Evolutionary conservation across 2,113 vertebrate genomes (phyloP), one percentile per base, ranked within the genome.

Genomic region (Syngnathus floridae): DNA sequence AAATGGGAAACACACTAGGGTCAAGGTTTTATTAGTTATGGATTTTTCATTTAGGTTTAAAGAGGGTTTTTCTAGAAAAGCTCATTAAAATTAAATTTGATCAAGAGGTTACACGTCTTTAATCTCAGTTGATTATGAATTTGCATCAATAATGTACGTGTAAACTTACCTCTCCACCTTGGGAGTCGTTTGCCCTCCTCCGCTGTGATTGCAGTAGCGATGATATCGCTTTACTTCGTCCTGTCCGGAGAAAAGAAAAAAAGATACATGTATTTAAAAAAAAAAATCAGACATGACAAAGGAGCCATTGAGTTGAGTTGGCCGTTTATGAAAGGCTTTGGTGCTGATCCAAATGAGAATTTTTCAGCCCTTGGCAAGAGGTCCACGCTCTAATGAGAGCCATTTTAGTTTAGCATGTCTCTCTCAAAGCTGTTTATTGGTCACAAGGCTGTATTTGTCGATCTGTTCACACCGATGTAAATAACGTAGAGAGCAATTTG

Each of bases 211-310:
- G 75, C 86, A 89, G 68, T 81, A 81, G 65, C 85, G 85, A 70
- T 87, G 88, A 75, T 67, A 88, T 55, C 81, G 66, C 68, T 81
- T 87, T 31, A 84, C 84, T 69, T 89, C 86, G 16, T 90, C 89
- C 89, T 90, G 71, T 35, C 62, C 6, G 2, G 40, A 43, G 21
- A 7, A 16, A 31, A 22, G 8, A 38, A 11, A 11, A 7, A 62
- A 66, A 70, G 66, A n/a, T 43, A 72, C 0, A 35, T 49, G 52
- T 21, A 70, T 26, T 61, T 68, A 31, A 31, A 31, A 31, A 31
- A 35, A 13, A 4, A 43, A 6, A 14, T 10, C 37, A 26, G 11
- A 22, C 11, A 61, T 22, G 12, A 16, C 38, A 45, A 26, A 43
- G 4, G 3, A 22, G 38, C 5, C 21, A 43, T 3, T 31, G 26